These are phyloP conservation scores for Furnarius figulus DNA, from an alignment of 2,113 vertebrate species.

Conservation along the genomic window DNA sequence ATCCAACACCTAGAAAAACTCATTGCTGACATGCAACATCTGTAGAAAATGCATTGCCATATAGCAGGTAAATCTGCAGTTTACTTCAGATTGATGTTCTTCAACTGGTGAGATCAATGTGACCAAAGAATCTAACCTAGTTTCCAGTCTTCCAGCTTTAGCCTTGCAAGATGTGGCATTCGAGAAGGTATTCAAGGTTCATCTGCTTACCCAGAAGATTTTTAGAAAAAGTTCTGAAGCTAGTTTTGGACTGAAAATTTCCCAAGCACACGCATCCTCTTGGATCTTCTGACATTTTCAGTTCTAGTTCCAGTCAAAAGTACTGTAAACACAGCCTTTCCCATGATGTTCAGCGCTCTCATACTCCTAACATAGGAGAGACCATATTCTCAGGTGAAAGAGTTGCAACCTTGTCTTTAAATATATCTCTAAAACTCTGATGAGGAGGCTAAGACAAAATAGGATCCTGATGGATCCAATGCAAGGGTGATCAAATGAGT, in stretches of 20 bases:
- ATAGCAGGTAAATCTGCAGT: not conserved
- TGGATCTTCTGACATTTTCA: not conserved
- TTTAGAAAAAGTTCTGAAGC: not conserved
- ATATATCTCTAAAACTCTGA: not conserved
- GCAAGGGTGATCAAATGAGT: not conserved
- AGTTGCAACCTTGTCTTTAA: not conserved
- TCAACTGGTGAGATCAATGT: not conserved
- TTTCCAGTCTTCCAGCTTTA: not conserved
- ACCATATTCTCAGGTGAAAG: not conserved
- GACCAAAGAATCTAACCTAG: not conserved
- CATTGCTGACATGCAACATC: not conserved
- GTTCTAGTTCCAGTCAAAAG: conserved; percentile 1
- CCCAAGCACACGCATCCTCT: not conserved
- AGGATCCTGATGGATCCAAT: not conserved
- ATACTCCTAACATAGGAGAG: not conserved
- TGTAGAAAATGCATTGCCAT: not conserved
- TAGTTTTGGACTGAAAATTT: not conserved
- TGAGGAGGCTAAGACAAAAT: not conserved
- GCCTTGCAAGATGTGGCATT: not conserved
- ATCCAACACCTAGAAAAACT: not conserved
- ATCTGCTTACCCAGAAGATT: not conserved
- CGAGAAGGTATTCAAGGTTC: not conserved
- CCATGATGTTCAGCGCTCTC: not conserved
- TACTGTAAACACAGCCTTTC: not conserved
- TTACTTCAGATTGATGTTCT: not conserved